These are phyloP conservation scores for Selene dorsalis DNA, from an alignment of 2,797 vertebrate species.

Conservation along the genomic window DNA sequence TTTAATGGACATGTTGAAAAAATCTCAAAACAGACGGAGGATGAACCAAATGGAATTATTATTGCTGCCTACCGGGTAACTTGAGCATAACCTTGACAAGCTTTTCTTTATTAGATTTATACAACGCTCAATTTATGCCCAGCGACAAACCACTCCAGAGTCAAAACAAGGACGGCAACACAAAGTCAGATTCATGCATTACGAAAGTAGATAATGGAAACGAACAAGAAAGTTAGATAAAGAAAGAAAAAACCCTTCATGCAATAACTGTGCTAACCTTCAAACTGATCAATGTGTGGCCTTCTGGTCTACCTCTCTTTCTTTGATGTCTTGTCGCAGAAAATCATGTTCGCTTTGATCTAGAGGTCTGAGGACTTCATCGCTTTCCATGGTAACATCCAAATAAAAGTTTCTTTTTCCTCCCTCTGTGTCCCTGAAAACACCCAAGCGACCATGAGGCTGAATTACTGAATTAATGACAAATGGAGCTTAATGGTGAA, in stretches of 20 bases:
- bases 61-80: neutral
- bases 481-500: constrained; percentile 34
- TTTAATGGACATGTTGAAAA: neutral
- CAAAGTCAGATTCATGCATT: neutral
- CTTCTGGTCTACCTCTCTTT: constrained; percentile 7
- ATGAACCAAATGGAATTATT: neutral
- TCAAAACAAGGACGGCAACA: neutral
- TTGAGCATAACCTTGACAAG: constrained; percentile 20
- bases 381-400: constrained; percentile 50
- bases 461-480: constrained; percentile 7
- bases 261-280: constrained; percentile 10
- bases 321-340: constrained; percentile 25
- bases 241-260: constrained; percentile 12
- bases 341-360: constrained; percentile 34
- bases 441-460: neutral
- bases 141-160: neutral
- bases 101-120: constrained; percentile 6
- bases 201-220: constrained; percentile 16
- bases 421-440: constrained; percentile 27
- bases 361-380: constrained; percentile 24
- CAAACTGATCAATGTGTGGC: constrained; percentile 25
- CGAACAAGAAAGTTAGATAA: neutral
- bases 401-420: constrained; percentile 14
- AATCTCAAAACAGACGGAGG: too few species aligned
- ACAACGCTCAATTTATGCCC: neutral